Base-by-base conservation (phyloP, 2,113 vertebrate genomes). In the Pungitius pungitius region DNA sequence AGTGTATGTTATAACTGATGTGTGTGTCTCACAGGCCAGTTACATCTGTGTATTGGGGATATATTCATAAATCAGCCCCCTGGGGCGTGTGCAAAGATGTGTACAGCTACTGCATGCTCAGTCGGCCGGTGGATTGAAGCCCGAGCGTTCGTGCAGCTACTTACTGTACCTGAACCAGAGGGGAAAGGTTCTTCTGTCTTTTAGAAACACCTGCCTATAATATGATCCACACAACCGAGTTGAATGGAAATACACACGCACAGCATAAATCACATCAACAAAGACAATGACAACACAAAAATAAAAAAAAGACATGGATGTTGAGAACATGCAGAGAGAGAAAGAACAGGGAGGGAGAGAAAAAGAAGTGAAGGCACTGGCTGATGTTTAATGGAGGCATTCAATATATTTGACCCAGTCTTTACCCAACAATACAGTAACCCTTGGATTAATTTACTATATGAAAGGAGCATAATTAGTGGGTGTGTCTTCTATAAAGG, bases 151-250 rank as follows among this genome's bases (percentile, higher is more conserved):
- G 60, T 88, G 90, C 90, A 77, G 84, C 63, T 70, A 67, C 83
- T 89, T 91, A 91, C 91, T 89, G 91, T 95, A 95, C 94, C 95
- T 95, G 94, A 90, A 94, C 93, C 92, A 95, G 92, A 47, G 87
- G 87, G 15, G 92, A 92, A 72, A 94, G 93, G 84, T 86, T 91
- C 91, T 95, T 94, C 78, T 92, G 93, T 85, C 92, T 88, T 88
- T 92, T 92, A 92, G 87, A 84, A 70, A 58, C 93, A 75, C 72
- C 84, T 89, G 90, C 94, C 95, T 95, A 94, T 81, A 89, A 86
- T 73, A 85, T 92, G 89, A 88, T 90, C 85, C 92, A 88, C 86
- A 92, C 75, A 91, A 90, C 78, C 87, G 62, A 67, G 82, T 88
- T 84, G 78, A 85, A 90, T 90, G 91, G 79, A 85, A 54, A 81